Evolutionary conservation across 2,888 invertebrate species (phyloP), one percentile per base, ranked within the genome.

Genomic region (Campaea margaritaria): DNA sequence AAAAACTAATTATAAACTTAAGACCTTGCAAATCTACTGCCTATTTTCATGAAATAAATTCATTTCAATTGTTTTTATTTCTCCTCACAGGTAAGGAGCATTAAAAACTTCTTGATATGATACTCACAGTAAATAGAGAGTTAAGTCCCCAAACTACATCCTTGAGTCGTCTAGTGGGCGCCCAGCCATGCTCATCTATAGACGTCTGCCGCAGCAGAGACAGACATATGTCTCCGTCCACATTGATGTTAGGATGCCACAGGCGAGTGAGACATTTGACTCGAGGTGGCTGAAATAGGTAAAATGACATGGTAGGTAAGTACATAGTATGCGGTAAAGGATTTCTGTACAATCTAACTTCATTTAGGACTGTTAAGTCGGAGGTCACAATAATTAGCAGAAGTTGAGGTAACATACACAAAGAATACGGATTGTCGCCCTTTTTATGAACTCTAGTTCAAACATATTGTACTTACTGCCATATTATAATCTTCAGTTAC

Each of bases 181-280:
- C 97, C 98, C 98, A 98, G 38, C 98, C 98, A 76, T 97, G 94
- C 66, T 97, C 97, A 89, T 99, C 99, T 69, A 98, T 96, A 54
- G 98, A 98, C 73, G 96, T 98, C 85, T 97, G 96, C 60, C 99
- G 93, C 58, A 99, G 91, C 51, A 99, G 93, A 43, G 98, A 98
- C 39, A 99, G 90, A 84, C 99, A 99, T 21, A 99, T 97, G 75
- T 97, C 97, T 13, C 99, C 99, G 67, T 96, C 96, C 73, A 97
- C 97, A 75, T 95, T 97, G 68, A 99, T 99, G 86, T 99, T 99
- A 8, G 99, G 99, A 91, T 99, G 99, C 98, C 98, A 99, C 46
- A 99, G 89, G 80, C 96, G 95, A n/a, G 99, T 99, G 64, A 95
- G 82, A 85, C 99, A 99, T 85, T 96, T 97, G 4, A 98, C 98